phyloP scores from a whole-genome alignment of 1,140 invertebrate genomes.

The Camponotus floridanus region DNA sequence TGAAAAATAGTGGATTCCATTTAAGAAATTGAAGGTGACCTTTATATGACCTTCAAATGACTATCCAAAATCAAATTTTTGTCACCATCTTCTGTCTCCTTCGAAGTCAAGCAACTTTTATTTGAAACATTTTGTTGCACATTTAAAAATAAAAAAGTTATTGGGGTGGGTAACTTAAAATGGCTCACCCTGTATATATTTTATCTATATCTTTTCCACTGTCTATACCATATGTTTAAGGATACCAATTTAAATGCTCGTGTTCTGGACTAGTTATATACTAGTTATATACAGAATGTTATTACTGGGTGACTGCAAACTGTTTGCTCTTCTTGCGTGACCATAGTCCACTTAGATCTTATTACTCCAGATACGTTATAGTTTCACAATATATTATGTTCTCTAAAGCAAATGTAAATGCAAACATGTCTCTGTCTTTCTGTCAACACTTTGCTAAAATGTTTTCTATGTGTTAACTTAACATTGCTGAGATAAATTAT shows the following conservation, averaged over 20 bases:
- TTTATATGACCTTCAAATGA: too few species aligned
- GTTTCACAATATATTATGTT: background rate
- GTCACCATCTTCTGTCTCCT: too few species aligned
- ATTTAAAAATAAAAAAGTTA: too few species aligned
- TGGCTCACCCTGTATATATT: too few species aligned
- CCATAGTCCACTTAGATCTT: constrained; percentile 2
- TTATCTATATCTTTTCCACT: background rate
- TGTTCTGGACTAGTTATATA: background rate
- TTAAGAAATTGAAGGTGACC: too few species aligned
- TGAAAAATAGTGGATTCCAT: too few species aligned
- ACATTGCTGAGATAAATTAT: background rate
- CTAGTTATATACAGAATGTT: background rate
- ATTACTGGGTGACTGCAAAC: constrained; percentile 21
- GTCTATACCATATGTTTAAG: background rate
- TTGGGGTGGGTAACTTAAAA: too few species aligned
- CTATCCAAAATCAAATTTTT: too few species aligned
- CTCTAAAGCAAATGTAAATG: background rate
- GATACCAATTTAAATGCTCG: background rate
- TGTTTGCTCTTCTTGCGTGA: constrained; percentile 35
- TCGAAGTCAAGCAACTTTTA: too few species aligned
- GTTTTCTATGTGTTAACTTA: background rate
- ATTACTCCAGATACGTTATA: constrained; percentile 4
- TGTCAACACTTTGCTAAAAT: background rate
- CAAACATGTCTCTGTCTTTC: background rate
- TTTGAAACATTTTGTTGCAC: too few species aligned